Conservation (phyloP, 1,140 invertebrate genomes). For the Pseudomyrmex gracilis region DNA sequence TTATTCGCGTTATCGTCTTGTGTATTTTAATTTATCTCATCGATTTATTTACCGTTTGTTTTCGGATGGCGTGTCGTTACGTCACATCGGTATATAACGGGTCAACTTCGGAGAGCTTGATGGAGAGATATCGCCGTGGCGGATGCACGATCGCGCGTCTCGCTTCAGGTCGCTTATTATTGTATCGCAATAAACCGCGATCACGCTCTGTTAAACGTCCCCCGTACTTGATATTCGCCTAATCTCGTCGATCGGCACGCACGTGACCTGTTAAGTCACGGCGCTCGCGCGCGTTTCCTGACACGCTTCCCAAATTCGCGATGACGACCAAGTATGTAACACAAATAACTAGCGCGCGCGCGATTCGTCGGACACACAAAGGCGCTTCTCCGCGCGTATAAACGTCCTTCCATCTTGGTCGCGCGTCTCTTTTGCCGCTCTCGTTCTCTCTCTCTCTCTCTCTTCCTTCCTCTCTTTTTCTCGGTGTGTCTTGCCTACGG, state of each 20-base stretch:
- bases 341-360: constrained; percentile 35
- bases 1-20: background rate
- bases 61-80: background rate
- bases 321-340: background rate
- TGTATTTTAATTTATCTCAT: constrained; percentile 5
- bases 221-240: background rate
- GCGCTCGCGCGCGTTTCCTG: background rate
- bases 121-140: background rate
- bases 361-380: constrained; percentile 55
- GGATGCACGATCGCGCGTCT: background rate
- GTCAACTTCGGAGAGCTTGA: background rate
- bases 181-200: constrained; percentile 1
- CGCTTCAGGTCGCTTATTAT: constrained; percentile 20
- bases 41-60: background rate
- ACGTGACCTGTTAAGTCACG: background rate
- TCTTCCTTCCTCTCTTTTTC: constrained; percentile 45
- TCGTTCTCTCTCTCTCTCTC: constrained; percentile 49
- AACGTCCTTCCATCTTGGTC: constrained; percentile 53
- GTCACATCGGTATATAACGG: background rate
- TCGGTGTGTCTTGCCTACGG: constrained; percentile 56
- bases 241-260: background rate
- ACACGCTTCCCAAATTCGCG: background rate
- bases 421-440: constrained; percentile 58
- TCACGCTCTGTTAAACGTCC: constrained; percentile 23
- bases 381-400: constrained; percentile 34